Conservation (phyloP, 1,140 invertebrate species). For the Drosophila pectinifera region DNA sequence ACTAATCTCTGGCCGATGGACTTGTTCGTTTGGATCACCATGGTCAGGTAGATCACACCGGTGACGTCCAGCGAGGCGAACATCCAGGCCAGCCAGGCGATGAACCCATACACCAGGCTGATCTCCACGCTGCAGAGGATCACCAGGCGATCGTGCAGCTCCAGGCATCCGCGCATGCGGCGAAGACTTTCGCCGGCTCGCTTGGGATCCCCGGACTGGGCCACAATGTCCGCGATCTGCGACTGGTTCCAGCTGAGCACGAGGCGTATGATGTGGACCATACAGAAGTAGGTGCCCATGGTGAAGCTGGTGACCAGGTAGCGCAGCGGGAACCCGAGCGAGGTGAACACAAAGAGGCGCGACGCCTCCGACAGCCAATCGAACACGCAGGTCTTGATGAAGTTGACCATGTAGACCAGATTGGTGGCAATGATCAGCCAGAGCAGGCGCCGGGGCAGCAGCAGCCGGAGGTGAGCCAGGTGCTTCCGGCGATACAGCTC, state of each 20-base stretch:
- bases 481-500: constrained; percentile 52
- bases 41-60: constrained; percentile 58
- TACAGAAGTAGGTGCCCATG: constrained; percentile 60
- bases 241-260: constrained; percentile 50
- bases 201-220: constrained; percentile 40
- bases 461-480: constrained; percentile 3
- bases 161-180: constrained; percentile 52
- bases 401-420: constrained; percentile 48
- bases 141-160: constrained; percentile 63
- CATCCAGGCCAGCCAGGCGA: constrained; percentile 49
- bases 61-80: constrained; percentile 63
- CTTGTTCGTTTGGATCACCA: constrained; percentile 30
- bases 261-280: constrained; percentile 53
- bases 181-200: constrained; percentile 13
- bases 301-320: constrained; percentile 64
- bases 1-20: not conserved
- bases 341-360: constrained; percentile 45
- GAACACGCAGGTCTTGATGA: constrained; percentile 16
- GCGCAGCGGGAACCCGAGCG: constrained; percentile 61
- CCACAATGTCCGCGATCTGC: constrained; percentile 22
- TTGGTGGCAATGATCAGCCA: constrained; percentile 43
- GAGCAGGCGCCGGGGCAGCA: constrained; percentile 49
- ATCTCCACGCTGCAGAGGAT: constrained; percentile 63
- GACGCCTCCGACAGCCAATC: constrained; percentile 42
- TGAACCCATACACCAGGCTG: constrained; percentile 70